Percentiles rank a stretch among this genome's conserved stretches.
Evolutionary conservation across 2,888 invertebrate genomes (phyloP).

Genomic region (Ashinkailepas kermadecensis): DNA sequence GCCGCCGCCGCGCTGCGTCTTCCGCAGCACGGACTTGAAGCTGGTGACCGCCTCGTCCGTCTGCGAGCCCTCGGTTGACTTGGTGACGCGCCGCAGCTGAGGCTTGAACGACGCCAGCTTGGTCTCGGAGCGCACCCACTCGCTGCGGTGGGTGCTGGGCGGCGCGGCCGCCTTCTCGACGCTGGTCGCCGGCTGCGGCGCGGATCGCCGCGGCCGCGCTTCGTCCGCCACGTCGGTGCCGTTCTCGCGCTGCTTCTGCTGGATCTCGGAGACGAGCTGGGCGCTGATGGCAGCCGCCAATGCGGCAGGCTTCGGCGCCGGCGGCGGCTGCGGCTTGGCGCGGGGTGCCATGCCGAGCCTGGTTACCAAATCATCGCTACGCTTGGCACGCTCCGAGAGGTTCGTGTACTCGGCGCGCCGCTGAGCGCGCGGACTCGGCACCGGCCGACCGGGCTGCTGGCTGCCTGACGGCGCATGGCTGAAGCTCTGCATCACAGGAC

Average conservation of each 20-base stretch:
- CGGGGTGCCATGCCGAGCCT: constrained; percentile 3
- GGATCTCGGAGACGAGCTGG: not conserved
- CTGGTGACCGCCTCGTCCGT: constrained; percentile 52
- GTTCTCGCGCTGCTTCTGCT: constrained; percentile 7
- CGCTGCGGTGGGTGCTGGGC: not conserved
- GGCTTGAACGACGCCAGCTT: constrained; percentile 31
- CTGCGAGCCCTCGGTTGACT: constrained; percentile 26
- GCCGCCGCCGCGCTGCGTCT: constrained; percentile 48
- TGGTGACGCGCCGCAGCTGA: constrained; percentile 39
- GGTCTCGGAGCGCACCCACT: constrained; percentile 26
- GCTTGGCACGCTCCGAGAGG: constrained; percentile 27
- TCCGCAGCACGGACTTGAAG: constrained; percentile 72
- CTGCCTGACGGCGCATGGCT: constrained; percentile 27
- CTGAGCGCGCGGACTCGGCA: constrained; percentile 28
- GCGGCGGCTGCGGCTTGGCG: constrained; percentile 10
- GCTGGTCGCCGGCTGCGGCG: not conserved
- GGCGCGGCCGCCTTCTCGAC: not conserved
- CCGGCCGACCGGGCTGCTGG: constrained; percentile 23
- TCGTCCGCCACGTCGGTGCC: not conserved
- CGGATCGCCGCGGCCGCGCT: not conserved
- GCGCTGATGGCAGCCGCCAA: constrained; percentile 1
- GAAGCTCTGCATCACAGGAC: constrained; percentile 28
- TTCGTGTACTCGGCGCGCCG: constrained; percentile 24
- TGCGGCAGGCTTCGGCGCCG: not conserved
- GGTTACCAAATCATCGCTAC: constrained; percentile 17